Conservation (phyloP, 1,140 invertebrate species). For the Apis mellifera region Amel_HAv3.1 CM009937.2:7914501-7915000, state of each 20-base stretch:
- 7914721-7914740: neutral
- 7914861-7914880: conserved; percentile 45
- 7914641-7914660: neutral
- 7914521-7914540: neutral
- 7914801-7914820: conserved; percentile 56
- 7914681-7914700: neutral
- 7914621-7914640: neutral
- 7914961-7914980: conserved; percentile 29
- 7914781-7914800: conserved; percentile 55
- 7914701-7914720: neutral
- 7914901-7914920: conserved; percentile 57
- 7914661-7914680: conserved; percentile 17
- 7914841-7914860: conserved; percentile 49
- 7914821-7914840: conserved; percentile 52
- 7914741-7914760: neutral
- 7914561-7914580: neutral
- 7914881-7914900: conserved; percentile 53
- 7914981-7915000: conserved; percentile 10
- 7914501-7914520: neutral
- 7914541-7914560: neutral
- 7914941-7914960: conserved; percentile 52
- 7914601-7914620: neutral
- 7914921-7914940: conserved; percentile 43
- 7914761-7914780: conserved; percentile 24
- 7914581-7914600: neutral